Percentiles rank a stretch among this genome's conserved stretches.
Conservation (phyloP, 2,113 vertebrate species). For the Cyphomyrus discorhynchus region DNA sequence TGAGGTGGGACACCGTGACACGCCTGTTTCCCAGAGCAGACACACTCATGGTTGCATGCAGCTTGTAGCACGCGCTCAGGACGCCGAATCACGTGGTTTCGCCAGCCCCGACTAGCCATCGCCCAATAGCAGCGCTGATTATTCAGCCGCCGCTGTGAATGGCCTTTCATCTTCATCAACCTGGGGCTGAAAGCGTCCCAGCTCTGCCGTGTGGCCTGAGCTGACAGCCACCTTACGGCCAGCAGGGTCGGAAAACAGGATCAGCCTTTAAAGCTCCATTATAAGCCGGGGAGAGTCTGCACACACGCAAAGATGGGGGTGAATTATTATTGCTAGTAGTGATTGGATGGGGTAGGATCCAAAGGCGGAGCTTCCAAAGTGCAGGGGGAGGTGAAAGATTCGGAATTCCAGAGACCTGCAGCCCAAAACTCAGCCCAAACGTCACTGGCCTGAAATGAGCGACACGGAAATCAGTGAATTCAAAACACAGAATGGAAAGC, state of each 20-base stretch:
- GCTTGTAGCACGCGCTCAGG: neutral
- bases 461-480: neutral
- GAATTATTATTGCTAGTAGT: neutral
- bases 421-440: neutral
- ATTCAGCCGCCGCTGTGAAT: neutral
- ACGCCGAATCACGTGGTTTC: neutral
- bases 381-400: neutral
- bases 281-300: neutral
- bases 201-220: neutral
- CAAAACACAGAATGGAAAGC: neutral
- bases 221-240: neutral
- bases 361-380: neutral
- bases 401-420: neutral
- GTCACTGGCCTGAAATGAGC: neutral
- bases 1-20: neutral
- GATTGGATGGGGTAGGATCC: neutral
- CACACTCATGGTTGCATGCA: neutral
- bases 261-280: neutral
- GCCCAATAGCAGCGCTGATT: neutral
- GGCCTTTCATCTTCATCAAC: neutral
- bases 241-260: neutral
- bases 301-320: neutral
- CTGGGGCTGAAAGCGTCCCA: neutral
- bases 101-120: neutral
- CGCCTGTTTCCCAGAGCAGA: neutral